These are phyloP conservation scores for Glyptemys insculpta DNA, from an alignment of 2,797 vertebrate species.

Conservation along the genomic window DNA sequence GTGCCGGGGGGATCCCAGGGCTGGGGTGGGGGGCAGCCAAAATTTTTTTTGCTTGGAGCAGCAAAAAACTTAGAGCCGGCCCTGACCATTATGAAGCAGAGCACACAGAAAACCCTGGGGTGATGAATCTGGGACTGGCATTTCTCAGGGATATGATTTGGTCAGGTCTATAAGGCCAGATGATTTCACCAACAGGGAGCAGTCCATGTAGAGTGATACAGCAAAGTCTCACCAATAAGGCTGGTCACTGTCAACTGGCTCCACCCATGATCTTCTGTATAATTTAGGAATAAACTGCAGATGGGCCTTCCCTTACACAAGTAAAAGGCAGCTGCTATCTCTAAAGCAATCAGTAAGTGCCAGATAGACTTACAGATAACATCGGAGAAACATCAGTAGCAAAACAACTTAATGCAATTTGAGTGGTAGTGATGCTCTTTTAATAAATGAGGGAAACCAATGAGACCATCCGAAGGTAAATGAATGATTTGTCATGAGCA, in stretches of 20 bases:
- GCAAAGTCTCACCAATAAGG: background rate
- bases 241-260: background rate
- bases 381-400: background rate
- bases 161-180: background rate
- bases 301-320: background rate
- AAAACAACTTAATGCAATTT: conserved; percentile 19
- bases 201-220: background rate
- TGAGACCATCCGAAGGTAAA: background rate
- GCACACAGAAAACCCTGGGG: background rate
- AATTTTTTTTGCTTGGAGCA: too few relatives aligned
- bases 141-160: background rate
- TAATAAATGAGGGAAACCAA: background rate
- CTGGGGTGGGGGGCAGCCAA: too few relatives aligned
- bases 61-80: too few relatives aligned
- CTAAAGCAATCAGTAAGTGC: background rate
- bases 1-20: too few relatives aligned
- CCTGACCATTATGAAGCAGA: background rate
- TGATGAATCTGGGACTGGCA: background rate
- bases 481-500: background rate
- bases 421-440: background rate
- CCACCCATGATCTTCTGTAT: background rate
- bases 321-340: accelerated
- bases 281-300: background rate
- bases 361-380: background rate
- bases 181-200: background rate